Evolutionary conservation across 23 tunicate genomes (phyloP).

Genomic region (Styela plicata): DNA sequence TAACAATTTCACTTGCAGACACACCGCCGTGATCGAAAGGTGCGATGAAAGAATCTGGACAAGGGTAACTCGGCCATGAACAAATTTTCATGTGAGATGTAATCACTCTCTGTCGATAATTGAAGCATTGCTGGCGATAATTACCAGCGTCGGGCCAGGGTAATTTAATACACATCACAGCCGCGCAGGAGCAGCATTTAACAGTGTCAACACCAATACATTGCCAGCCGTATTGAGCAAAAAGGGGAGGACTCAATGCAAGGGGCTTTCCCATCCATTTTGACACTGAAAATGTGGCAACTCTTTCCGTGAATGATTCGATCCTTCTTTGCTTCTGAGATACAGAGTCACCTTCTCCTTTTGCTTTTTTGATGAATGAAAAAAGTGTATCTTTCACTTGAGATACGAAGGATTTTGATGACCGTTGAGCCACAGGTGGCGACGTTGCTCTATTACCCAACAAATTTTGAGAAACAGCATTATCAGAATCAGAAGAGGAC

Average conservation of each 20-base stretch:
- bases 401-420: slow-evolving; percentile 47
- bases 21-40: slow-evolving; percentile 40
- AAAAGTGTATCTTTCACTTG: slow-evolving; percentile 50
- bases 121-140: slow-evolving; percentile 43
- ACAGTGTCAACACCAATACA: slow-evolving; percentile 62
- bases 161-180: slow-evolving; percentile 40
- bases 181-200: slow-evolving; percentile 61
- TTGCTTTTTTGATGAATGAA: slow-evolving; percentile 32
- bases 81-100: slow-evolving; percentile 61
- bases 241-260: slow-evolving; percentile 58
- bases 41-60: slow-evolving; percentile 26
- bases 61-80: slow-evolving; percentile 67
- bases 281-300: slow-evolving; percentile 48
- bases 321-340: slow-evolving; percentile 27
- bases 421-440: slow-evolving; percentile 45
- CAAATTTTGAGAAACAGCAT: neutral
- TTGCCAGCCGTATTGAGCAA: slow-evolving; percentile 85
- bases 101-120: slow-evolving; percentile 34
- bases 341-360: neutral
- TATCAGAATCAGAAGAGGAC: neutral
- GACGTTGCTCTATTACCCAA: slow-evolving; percentile 2
- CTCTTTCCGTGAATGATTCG: slow-evolving; percentile 40
- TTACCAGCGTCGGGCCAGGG: slow-evolving; percentile 64
- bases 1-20: neutral
- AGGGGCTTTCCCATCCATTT: slow-evolving; percentile 82